Evolutionary conservation across 2,888 invertebrate genomes (phyloP), one percentile per base, ranked within the genome.

Genomic region (Drosophila antonietae): DNA sequence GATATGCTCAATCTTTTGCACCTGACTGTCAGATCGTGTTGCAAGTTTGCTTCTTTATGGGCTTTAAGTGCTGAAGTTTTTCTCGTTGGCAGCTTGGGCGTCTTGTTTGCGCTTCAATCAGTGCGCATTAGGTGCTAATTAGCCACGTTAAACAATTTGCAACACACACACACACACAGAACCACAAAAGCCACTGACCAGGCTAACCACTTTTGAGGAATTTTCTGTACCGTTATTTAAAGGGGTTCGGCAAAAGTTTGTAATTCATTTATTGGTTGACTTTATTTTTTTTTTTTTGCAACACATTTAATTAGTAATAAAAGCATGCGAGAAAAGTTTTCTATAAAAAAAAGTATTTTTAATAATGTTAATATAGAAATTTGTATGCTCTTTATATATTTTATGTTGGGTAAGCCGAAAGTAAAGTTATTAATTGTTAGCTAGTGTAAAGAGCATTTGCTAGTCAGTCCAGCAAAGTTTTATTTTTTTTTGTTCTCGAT

Each of bases 231-330:
- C 52, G 49, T 64, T 64, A 20, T 44, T 69, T 73, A 47, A 61
- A 57, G 33, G 28, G 31, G 43, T 31, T 58, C 2, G 2, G 15
- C 23, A 39, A 37, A 20, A 23, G 52, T 37, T 53, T 15, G 35
- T 35, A 14, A 35, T 39, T 15, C 14, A 52, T 55, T 65, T 46
- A 46, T 23, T 12, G 49, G n/a, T 15, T 18, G 10, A 18, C 23
- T 23, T 4, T 23, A n/a, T 23, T 23, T 41, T 44, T 12, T 10
- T 23, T 23, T 23, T 41, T 20, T 12, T 10, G 9, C 57, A 59
- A 69, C 73, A 63, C 56, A 70, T 70, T 61, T 53, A 76, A 69
- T 70, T 63, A 66, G 65, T 66, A 58, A 64, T 65, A 64, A 51
- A 62, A 64, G 7, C 6, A 2, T 39, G 39, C 15, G 15, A 4